Percentiles rank a stretch among this genome's conserved stretches.
These are phyloP conservation scores for Triplophysa rosa DNA, from an alignment of 2,113 vertebrate genomes.

Conservation along the genomic window DNA sequence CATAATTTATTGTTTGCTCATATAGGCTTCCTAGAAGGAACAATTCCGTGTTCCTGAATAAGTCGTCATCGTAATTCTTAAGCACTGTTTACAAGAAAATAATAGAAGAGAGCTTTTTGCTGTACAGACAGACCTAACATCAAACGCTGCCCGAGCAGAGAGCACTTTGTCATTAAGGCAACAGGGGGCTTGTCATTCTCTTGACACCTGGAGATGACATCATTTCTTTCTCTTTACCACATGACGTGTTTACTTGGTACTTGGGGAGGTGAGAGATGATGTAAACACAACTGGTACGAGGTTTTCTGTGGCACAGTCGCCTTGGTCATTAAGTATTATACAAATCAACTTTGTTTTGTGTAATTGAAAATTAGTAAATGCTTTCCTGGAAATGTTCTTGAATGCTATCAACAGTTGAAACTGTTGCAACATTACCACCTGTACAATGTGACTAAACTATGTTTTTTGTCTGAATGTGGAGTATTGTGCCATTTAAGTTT, in stretches of 20 bases:
- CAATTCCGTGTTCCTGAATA: conserved; percentile 44
- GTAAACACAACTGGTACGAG: conserved; percentile 34
- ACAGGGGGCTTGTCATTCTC: conserved; percentile 29
- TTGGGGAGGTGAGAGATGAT: conserved; percentile 29
- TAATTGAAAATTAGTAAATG: not conserved
- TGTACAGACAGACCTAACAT: conserved; percentile 16
- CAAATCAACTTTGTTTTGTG: too few relatives aligned
- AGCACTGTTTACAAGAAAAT: conserved; percentile 2
- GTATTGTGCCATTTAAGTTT: conserved; percentile 42
- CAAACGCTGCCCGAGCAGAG: conserved; percentile 29
- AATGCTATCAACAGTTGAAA: too few relatives aligned
- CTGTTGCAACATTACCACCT: not conserved
- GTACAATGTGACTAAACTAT: conserved; percentile 18
- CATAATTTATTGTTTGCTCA: not conserved
- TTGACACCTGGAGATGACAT: conserved; percentile 43
- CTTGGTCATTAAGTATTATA: too few relatives aligned
- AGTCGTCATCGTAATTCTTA: conserved; percentile 41
- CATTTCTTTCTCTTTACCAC: conserved; percentile 20
- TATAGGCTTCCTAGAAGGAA: conserved; percentile 2
- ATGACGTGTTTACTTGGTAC: conserved; percentile 9
- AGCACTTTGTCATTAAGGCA: conserved; percentile 34
- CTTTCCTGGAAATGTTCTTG: too few relatives aligned
- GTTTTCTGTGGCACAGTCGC: not conserved
- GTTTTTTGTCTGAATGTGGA: conserved; percentile 7
- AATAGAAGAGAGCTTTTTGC: conserved; percentile 33